Percentiles rank a stretch among this genome's conserved stretches.
These are phyloP conservation scores for Lasioglossum villosulum DNA, from an alignment of 2,888 invertebrate species.

Conservation along the genomic window DNA sequence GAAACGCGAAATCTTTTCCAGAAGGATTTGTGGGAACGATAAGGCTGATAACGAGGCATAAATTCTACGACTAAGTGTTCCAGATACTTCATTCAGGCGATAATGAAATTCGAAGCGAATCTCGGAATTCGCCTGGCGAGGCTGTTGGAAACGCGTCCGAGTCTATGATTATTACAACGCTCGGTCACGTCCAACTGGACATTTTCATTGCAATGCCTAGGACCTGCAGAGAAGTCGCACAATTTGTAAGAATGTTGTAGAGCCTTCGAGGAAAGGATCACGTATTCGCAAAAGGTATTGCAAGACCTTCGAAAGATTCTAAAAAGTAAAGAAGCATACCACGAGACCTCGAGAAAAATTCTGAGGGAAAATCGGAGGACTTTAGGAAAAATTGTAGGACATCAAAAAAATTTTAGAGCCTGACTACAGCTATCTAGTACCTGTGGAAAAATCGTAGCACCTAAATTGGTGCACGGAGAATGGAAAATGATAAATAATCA, in stretches of 20 bases:
- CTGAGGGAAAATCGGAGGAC: not conserved
- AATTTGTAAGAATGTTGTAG: not conserved
- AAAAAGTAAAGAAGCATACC: too few relatives aligned
- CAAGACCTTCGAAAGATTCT: not conserved
- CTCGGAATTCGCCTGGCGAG: not conserved
- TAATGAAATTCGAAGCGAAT: slow-evolving; percentile 3
- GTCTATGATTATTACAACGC: too few relatives aligned
- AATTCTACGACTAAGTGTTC: slow-evolving; percentile 21
- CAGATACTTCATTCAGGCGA: slow-evolving; percentile 18
- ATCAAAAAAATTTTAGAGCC: not conserved
- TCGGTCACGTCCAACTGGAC: too few relatives aligned
- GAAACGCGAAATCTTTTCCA: slow-evolving; percentile 1
- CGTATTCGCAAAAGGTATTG: not conserved
- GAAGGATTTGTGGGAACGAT: slow-evolving; percentile 17
- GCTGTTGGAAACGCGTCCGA: not conserved
- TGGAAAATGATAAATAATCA: not conserved
- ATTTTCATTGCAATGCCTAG: too few relatives aligned
- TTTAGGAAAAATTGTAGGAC: not conserved
- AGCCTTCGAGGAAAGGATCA: not conserved
- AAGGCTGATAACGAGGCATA: slow-evolving; percentile 21
- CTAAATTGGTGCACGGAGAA: not conserved
- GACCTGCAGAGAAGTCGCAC: not conserved
- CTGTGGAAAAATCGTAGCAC: not conserved
- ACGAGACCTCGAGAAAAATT: not conserved
- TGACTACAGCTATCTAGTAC: not conserved